Evolutionary conservation across 1,140 invertebrate genomes (phyloP).

Genomic region (Procambarus clarkii): DNA sequence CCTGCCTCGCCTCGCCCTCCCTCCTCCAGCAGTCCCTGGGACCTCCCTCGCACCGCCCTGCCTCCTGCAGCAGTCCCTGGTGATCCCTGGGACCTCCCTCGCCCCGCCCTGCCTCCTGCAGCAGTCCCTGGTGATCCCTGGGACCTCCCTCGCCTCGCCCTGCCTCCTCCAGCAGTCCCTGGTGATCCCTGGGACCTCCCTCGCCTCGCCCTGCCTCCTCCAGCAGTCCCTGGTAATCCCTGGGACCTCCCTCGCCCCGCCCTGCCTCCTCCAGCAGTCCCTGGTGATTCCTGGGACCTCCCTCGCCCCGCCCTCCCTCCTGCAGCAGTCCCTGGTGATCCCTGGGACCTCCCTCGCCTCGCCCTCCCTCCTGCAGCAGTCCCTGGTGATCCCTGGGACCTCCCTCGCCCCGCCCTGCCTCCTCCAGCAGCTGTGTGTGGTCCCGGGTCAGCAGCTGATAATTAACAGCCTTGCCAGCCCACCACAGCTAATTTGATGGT

Average conservation of each 20-base stretch:
- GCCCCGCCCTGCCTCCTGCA: background rate
- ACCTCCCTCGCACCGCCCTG: background rate
- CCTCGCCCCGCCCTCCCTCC: background rate
- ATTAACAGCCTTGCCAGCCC: no score
- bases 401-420: background rate
- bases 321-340: background rate
- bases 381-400: background rate
- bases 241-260: background rate
- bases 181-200: background rate
- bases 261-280: background rate
- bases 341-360: background rate
- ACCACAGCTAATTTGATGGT: no score
- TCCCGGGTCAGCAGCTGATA: no score
- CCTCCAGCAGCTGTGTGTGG: no score
- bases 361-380: background rate
- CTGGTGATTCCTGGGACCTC: background rate
- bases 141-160: background rate
- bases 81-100: background rate
- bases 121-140: background rate
- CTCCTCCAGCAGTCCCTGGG: background rate
- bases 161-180: background rate
- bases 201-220: background rate
- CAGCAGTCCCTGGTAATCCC: background rate
- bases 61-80: background rate
- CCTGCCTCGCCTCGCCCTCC: background rate